Conservation (phyloP, 1,140 invertebrate genomes). For the Samia ricini region DNA sequence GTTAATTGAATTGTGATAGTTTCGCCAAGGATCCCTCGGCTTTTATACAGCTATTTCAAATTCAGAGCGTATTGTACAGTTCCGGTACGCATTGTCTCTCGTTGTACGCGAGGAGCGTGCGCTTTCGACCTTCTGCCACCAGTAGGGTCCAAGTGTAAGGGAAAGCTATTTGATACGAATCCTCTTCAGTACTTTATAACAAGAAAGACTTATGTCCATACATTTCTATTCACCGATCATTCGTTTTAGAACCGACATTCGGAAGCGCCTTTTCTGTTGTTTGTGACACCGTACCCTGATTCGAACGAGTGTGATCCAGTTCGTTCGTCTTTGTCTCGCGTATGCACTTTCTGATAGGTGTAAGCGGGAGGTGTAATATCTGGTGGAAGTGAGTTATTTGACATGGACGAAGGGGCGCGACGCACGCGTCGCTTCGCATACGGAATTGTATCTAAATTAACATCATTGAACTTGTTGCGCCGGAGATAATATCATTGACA, state of each 20-base stretch:
- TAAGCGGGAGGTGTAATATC: constrained; percentile 33
- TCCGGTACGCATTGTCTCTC: constrained; percentile 71
- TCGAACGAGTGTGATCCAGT: constrained; percentile 54
- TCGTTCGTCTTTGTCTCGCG: constrained; percentile 38
- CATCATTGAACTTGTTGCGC: constrained; percentile 67
- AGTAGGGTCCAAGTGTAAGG: constrained; percentile 62
- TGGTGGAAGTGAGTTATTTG: constrained; percentile 45
- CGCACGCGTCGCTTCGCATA: constrained; percentile 52
- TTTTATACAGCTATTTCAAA: constrained; percentile 79
- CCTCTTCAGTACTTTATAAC: constrained; percentile 34
- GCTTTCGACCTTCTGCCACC: constrained; percentile 54
- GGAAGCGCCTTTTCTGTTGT: constrained; percentile 70
- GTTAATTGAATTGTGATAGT: constrained; percentile 70
- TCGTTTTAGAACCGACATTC: constrained; percentile 46
- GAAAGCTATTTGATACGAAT: constrained; percentile 76
- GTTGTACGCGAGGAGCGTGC: constrained; percentile 44
- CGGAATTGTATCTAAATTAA: constrained; percentile 50
- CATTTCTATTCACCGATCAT: constrained; percentile 22
- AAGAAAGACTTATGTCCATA: constrained; percentile 55
- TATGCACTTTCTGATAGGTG: constrained; percentile 19
- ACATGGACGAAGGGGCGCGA: constrained; percentile 54
- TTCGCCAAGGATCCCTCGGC: constrained; percentile 64
- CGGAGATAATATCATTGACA: constrained; percentile 50
- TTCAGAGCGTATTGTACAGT: constrained; percentile 66
- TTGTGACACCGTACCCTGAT: constrained; percentile 74